phyloP scores from a whole-genome alignment of 1,140 invertebrate species.

The Drosophila ironensis region DNA sequence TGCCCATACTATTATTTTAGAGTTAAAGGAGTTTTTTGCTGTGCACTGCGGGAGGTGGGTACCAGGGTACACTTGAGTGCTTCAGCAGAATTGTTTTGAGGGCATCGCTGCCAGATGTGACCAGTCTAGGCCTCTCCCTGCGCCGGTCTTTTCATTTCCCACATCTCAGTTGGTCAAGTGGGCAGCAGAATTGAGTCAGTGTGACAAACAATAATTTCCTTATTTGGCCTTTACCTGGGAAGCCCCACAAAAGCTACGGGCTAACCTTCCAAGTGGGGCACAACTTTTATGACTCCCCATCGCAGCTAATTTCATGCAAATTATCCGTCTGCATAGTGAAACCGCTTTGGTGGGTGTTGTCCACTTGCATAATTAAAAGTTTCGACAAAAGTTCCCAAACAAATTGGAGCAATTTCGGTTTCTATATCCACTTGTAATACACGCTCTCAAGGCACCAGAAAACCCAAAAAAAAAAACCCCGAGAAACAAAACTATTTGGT shows the following conservation, averaged over 20 bases:
- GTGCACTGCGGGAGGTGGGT: constrained; percentile 4
- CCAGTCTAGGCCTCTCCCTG: constrained; percentile 15
- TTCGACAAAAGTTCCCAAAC: constrained; percentile 68
- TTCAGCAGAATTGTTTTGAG: constrained; percentile 46
- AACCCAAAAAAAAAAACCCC: no score
- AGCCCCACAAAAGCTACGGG: constrained; percentile 12
- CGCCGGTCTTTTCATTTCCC: background rate
- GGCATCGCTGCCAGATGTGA: constrained; percentile 37
- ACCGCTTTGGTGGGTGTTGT: constrained; percentile 44
- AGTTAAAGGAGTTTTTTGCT: background rate
- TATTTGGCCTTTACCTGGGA: constrained; percentile 26
- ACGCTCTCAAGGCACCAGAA: constrained; percentile 24
- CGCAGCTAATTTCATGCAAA: constrained; percentile 69
- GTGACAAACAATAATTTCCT: constrained; percentile 74
- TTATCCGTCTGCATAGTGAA: constrained; percentile 36
- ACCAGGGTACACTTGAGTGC: constrained; percentile 19
- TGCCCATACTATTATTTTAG: no score
- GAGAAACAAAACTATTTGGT: constrained; percentile 47
- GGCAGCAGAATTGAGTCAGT: constrained; percentile 71
- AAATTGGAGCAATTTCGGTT: constrained; percentile 64
- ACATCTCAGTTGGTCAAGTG: constrained; percentile 67
- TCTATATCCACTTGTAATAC: constrained; percentile 52
- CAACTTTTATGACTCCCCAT: constrained; percentile 13
- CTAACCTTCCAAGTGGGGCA: constrained; percentile 31
- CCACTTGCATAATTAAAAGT: constrained; percentile 70